phyloP scores from a whole-genome alignment of 2,888 invertebrate genomes.

The Andrena marginata region DNA sequence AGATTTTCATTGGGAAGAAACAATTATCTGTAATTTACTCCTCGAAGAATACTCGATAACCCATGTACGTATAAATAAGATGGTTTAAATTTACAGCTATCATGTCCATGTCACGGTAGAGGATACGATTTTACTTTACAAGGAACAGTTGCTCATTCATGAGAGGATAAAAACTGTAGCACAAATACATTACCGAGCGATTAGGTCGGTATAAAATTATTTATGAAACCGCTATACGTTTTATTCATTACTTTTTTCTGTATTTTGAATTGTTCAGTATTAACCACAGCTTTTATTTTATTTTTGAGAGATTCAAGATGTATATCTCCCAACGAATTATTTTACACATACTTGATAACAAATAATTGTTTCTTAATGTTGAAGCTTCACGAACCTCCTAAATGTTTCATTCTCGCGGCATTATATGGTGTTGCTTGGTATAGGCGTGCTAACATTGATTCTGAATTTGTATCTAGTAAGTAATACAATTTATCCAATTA shows the following conservation, averaged over 20 bases:
- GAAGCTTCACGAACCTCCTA: conserved; percentile 1
- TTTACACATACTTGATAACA: no score
- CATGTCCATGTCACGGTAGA: background rate
- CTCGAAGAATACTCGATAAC: no score
- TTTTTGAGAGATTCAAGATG: no score
- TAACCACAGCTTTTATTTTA: no score
- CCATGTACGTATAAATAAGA: no score
- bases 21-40: no score
- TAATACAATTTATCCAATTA: background rate
- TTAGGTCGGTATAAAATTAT: conserved; percentile 7
- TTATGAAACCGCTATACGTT: background rate
- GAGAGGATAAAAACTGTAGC: background rate
- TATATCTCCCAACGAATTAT: no score
- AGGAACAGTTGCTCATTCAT: background rate
- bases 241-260: no score
- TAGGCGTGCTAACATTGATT: conserved; percentile 1
- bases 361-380: conserved; percentile 4
- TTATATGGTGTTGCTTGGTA: background rate
- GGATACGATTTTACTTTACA: background rate
- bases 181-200: background rate
- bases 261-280: no score
- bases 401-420: background rate
- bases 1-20: no score
- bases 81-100: background rate
- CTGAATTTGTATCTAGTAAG: conserved; percentile 27